These are phyloP conservation scores for Chouioia cunea DNA, from an alignment of 2,888 invertebrate species.

Conservation along the genomic window DNA sequence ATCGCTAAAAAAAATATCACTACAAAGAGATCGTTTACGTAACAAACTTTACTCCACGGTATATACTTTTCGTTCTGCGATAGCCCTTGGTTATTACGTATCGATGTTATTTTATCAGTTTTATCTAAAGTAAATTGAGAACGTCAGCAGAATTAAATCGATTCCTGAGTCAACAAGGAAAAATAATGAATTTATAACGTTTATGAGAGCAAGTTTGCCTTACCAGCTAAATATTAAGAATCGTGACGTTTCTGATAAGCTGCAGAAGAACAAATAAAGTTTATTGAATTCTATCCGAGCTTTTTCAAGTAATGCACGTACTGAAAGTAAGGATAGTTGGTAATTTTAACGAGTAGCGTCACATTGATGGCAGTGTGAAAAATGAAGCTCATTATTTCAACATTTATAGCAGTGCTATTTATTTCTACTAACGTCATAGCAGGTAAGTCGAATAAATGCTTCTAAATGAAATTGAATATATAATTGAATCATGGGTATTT, in stretches of 20 bases:
- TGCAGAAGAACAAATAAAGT: constrained; percentile 32
- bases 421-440: background rate
- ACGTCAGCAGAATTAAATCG: no score
- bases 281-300: constrained; percentile 11
- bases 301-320: constrained; percentile 5
- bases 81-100: no score
- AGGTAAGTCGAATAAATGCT: background rate
- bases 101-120: no score
- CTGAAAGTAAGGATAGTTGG: constrained; percentile 23
- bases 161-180: no score
- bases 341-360: constrained; percentile 18
- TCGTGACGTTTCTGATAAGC: constrained; percentile 34
- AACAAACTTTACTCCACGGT: no score
- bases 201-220: background rate
- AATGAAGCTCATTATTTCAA: constrained; percentile 2
- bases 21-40: no score
- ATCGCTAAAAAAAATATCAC: no score
- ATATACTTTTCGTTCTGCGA: no score
- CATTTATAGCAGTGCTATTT: background rate
- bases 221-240: constrained; percentile 4
- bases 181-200: no score
- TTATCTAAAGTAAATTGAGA: no score
- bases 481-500: no score
- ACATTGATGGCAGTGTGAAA: background rate
- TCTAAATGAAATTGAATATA: no score